A percentile compares a stretch with the other conserved stretches of the same genome.
These are phyloP conservation scores for Andrena bicolor DNA, from an alignment of 2,888 invertebrate genomes.

Conservation along the genomic window DNA sequence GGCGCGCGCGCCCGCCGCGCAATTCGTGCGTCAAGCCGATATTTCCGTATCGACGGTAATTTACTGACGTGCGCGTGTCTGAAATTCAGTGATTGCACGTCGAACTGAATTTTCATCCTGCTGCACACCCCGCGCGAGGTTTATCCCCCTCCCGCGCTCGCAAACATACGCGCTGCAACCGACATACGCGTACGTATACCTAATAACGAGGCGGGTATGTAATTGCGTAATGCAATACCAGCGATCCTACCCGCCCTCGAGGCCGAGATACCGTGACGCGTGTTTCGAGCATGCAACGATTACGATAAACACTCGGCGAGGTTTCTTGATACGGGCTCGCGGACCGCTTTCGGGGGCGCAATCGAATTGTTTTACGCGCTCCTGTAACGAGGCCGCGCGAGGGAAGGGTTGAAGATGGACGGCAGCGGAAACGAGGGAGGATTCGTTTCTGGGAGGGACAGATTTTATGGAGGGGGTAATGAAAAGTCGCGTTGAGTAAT, in stretches of 20 bases:
- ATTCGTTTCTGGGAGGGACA: slow-evolving; percentile 15
- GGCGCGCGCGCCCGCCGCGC: slow-evolving; percentile 31
- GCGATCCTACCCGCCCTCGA: slow-evolving; percentile 51
- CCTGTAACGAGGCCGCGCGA: slow-evolving; percentile 17
- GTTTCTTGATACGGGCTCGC: not conserved
- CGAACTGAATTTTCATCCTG: slow-evolving; percentile 64
- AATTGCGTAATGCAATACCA: slow-evolving; percentile 65
- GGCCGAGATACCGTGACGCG: slow-evolving; percentile 36
- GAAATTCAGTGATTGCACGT: slow-evolving; percentile 70
- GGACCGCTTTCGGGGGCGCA: not conserved
- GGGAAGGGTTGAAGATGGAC: slow-evolving; percentile 15
- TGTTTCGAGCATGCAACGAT: slow-evolving; percentile 8
- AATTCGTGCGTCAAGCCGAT: slow-evolving; percentile 67
- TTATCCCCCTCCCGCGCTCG: slow-evolving; percentile 38
- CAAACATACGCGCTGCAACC: not conserved
- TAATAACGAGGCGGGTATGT: slow-evolving; percentile 63
- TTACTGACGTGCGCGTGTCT: slow-evolving; percentile 65
- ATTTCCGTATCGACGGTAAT: slow-evolving; percentile 71
- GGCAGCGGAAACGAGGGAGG: not conserved
- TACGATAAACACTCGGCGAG: slow-evolving; percentile 17
- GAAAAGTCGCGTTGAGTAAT: not conserved
- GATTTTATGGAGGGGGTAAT: slow-evolving; percentile 11
- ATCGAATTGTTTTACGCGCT: slow-evolving; percentile 20
- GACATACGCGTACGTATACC: slow-evolving; percentile 13
- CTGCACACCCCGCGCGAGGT: slow-evolving; percentile 40